Conservation (phyloP, 2,113 vertebrate genomes). For the Cheirogaleus medius region DNA sequence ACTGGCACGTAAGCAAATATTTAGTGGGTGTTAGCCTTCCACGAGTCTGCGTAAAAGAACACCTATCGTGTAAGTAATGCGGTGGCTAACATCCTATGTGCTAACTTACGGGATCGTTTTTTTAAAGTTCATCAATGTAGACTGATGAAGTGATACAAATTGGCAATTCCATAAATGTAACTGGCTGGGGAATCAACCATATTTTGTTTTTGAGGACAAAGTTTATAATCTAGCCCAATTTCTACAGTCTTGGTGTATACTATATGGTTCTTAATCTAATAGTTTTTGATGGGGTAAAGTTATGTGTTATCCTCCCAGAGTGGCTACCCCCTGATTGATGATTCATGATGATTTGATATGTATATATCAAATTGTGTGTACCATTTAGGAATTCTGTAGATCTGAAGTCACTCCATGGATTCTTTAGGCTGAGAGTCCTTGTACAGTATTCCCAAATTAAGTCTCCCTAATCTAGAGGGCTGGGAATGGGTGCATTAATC, state of each 20-base stretch:
- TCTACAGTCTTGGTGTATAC: background rate
- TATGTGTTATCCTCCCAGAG: background rate
- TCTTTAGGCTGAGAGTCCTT: background rate
- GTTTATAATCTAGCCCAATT: background rate
- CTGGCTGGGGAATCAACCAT: background rate
- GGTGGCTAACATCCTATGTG: background rate
- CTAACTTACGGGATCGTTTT: background rate
- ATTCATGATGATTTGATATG: background rate
- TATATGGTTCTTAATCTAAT: background rate
- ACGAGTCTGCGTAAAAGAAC: background rate
- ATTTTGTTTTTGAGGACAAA: background rate
- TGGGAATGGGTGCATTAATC: background rate
- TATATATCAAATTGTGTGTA: background rate
- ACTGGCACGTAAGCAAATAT: background rate
- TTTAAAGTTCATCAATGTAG: background rate
- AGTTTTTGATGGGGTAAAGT: background rate
- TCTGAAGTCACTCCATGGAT: background rate
- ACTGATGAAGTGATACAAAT: background rate
- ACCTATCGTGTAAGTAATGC: background rate
- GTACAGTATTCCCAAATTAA: background rate
- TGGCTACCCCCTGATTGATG: background rate
- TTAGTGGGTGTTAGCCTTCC: background rate
- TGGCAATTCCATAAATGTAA: background rate
- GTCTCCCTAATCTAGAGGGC: background rate
- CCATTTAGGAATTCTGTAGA: background rate